A percentile compares a stretch with the other conserved stretches of the same genome.
Evolutionary conservation across 37 sponge, comb jelly and placozoan species (phyloP).

Genomic region (Corticium candelabrum): DNA sequence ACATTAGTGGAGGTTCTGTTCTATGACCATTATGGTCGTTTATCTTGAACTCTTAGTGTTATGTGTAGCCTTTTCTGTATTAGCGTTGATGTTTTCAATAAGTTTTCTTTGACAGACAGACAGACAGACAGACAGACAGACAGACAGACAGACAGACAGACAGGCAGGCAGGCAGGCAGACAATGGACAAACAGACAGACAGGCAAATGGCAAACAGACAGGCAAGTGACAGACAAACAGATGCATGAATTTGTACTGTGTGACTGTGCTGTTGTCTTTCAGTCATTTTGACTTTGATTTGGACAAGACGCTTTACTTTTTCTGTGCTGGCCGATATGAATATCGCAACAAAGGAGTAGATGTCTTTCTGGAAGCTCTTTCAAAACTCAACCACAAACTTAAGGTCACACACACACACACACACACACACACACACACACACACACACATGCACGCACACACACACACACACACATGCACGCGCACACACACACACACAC

Average conservation of each 20-base stretch:
- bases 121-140: constrained; percentile 3
- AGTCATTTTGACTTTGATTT: constrained; percentile 90
- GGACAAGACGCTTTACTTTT: constrained; percentile 92
- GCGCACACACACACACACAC: background rate
- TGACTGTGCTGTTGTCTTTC: background rate
- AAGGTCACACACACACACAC: constrained; percentile 30
- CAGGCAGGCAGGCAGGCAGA: no score
- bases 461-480: background rate
- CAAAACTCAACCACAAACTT: constrained; percentile 82
- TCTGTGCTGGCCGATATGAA: constrained; percentile 94
- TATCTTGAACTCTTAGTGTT: no score
- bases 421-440: no score
- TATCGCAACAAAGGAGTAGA: constrained; percentile 95
- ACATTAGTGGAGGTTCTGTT: no score
- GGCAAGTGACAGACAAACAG: background rate
- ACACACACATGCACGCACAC: background rate
- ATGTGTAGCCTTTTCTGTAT: no score
- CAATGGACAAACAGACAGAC: no score
- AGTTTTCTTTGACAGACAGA: background rate
- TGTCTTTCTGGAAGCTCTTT: constrained; percentile 77
- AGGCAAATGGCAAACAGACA: no score
- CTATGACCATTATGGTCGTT: no score
- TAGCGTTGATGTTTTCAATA: no score
- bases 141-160: background rate
- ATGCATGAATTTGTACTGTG: background rate